A percentile compares a stretch with the other conserved stretches of the same genome.
Evolutionary conservation across 2,888 invertebrate species (phyloP).

Genomic region (Macrophya annulata): DNA sequence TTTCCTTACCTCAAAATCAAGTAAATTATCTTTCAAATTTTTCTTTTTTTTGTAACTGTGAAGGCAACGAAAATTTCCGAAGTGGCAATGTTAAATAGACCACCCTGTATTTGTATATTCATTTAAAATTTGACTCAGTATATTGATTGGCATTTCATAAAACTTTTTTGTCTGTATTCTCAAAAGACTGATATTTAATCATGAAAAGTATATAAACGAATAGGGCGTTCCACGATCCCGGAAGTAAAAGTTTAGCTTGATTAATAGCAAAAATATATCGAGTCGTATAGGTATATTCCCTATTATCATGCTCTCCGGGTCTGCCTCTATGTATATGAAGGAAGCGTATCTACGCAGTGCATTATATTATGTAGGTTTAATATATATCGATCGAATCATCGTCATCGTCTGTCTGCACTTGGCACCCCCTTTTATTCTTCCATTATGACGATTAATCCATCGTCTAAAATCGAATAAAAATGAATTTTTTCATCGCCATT

Average conservation of each 20-base stretch:
- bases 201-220: neutral
- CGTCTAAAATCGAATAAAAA: neutral
- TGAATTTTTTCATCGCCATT: too few relatives aligned
- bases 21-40: too few relatives aligned
- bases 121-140: neutral
- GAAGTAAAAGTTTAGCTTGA: constrained; percentile 25
- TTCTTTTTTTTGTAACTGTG: too few relatives aligned
- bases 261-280: constrained; percentile 11
- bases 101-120: neutral
- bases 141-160: neutral
- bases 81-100: too few relatives aligned
- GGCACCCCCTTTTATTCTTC: neutral
- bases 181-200: neutral
- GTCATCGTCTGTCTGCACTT: neutral
- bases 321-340: neutral
- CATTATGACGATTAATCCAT: constrained; percentile 13
- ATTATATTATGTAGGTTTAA: neutral
- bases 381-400: neutral
- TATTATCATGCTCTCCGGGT: neutral
- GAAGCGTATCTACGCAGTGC: neutral
- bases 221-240: constrained; percentile 5
- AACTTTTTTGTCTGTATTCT: neutral
- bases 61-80: too few relatives aligned
- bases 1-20: too few relatives aligned
- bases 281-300: neutral